Base-by-base conservation (phyloP, 2,797 vertebrate genomes). In the Darevskia mixta region DNA sequence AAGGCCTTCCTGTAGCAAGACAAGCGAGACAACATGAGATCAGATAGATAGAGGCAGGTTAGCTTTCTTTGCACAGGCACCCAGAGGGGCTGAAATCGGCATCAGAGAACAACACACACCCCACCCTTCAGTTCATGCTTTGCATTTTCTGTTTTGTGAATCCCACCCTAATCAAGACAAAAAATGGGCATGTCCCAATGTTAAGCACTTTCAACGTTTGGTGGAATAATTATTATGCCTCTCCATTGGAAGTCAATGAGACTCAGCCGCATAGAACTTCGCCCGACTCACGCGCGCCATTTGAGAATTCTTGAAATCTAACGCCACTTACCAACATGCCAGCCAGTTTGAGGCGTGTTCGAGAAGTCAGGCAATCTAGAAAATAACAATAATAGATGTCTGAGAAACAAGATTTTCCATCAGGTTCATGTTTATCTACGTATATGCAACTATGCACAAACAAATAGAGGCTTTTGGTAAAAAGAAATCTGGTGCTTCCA, bases 321-420 rank as follows among this genome's bases (percentile, higher is more conserved):
- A 79, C 4, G 3, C 58, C 92, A 81, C 98, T 98, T 97, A 99
- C 98, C 98, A 99, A 95, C 98, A 98, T 98, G 91, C 98, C 98
- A n/a, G 98, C 97, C 72, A 99, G 92, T 91, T 98, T 98, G 93
- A 98, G 97, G 89, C 97, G 97, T 3, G 98, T 98, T 93, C 96
- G 97, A 76, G 97, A 96, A 90, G 97, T 96, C 95, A 99, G 95
- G 91, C 98, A 98, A 95, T 99, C 98, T 99, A 96, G 71, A 94
- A 92, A 87, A 95, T 38, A 38, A 91, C 92, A 92, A 69, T 20
- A 5, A 78, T 81, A 71, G 82, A 58, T 75, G 85, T 81, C 79
- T 92, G 83, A 85, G 71, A 66, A 81, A 81, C 41, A 32, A 61
- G 35, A 3, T 45, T 72, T 83, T 9, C 4, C 8, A 49, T 64